phyloP scores from a whole-genome alignment of 2,888 invertebrate species.

The Halocaridina rubra region DNA sequence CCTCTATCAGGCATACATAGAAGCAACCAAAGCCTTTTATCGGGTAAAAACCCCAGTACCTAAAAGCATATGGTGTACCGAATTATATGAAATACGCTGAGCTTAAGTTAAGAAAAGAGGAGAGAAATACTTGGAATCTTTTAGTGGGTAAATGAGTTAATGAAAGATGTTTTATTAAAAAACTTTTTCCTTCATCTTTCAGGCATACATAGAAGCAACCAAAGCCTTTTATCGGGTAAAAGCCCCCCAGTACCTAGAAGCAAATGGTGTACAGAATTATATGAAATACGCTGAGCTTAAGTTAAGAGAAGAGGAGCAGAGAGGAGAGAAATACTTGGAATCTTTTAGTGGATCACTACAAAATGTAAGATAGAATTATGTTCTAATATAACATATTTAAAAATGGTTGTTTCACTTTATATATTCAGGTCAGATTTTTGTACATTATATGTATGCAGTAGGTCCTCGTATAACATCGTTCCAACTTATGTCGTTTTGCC shows the following conservation, averaged over 20 bases:
- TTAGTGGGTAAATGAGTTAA: no score
- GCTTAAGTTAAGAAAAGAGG: constrained; percentile 95
- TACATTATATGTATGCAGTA: no score
- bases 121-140: constrained; percentile 90
- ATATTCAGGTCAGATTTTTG: no score
- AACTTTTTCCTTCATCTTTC: background rate
- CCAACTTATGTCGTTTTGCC: no score
- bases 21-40: constrained; percentile 94
- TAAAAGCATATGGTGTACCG: constrained; percentile 91
- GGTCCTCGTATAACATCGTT: no score
- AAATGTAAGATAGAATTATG: constrained; percentile 71
- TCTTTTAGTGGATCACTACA: constrained; percentile 83
- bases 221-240: constrained; percentile 91
- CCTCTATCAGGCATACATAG: constrained; percentile 80
- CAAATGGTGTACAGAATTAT: constrained; percentile 94
- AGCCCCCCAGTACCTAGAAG: constrained; percentile 87
- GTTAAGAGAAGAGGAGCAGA: constrained; percentile 91
- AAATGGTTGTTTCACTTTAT: no score
- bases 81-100: constrained; percentile 98
- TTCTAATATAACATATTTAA: no score
- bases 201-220: constrained; percentile 92
- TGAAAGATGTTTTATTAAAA: no score
- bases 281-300: constrained; percentile 97
- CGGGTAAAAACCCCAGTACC: constrained; percentile 87
- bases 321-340: constrained; percentile 93